These are phyloP conservation scores for Eolophus roseicapilla DNA, from an alignment of 2,113 vertebrate species.

Conservation along the genomic window DNA sequence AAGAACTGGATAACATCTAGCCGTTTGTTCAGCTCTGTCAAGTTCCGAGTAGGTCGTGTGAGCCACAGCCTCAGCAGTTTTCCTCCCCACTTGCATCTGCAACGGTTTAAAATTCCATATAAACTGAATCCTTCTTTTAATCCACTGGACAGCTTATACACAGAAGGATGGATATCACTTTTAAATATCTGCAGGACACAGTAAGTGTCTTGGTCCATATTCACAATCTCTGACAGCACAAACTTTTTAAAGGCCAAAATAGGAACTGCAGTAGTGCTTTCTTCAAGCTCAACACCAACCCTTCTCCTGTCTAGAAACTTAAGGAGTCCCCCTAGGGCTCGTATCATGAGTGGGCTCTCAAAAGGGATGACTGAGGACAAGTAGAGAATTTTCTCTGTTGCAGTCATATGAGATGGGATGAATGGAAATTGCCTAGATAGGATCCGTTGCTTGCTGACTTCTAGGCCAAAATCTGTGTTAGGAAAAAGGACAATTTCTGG, in stretches of 20 bases:
- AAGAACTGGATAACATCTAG: constrained; percentile 94
- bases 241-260: constrained; percentile 90
- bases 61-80: constrained; percentile 88
- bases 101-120: constrained; percentile 86
- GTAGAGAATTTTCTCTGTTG: constrained; percentile 86
- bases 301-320: constrained; percentile 93
- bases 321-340: constrained; percentile 87
- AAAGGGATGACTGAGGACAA: constrained; percentile 91
- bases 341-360: constrained; percentile 87
- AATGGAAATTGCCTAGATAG: constrained; percentile 86
- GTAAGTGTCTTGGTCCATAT: constrained; percentile 68
- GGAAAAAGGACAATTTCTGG: constrained; percentile 89
- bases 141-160: constrained; percentile 91
- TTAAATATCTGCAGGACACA: constrained; percentile 97
- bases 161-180: constrained; percentile 92
- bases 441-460: constrained; percentile 91
- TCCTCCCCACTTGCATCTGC: constrained; percentile 78
- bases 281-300: constrained; percentile 91
- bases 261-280: constrained; percentile 82
- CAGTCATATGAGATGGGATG: constrained; percentile 83
- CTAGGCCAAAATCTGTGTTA: constrained; percentile 88
- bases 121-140: constrained; percentile 96
- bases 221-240: constrained; percentile 78
- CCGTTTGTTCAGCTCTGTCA: constrained; percentile 82
- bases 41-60: constrained; percentile 84